Conservation (phyloP, 2,888 invertebrate species). For the Apotomis betuletana region DNA sequence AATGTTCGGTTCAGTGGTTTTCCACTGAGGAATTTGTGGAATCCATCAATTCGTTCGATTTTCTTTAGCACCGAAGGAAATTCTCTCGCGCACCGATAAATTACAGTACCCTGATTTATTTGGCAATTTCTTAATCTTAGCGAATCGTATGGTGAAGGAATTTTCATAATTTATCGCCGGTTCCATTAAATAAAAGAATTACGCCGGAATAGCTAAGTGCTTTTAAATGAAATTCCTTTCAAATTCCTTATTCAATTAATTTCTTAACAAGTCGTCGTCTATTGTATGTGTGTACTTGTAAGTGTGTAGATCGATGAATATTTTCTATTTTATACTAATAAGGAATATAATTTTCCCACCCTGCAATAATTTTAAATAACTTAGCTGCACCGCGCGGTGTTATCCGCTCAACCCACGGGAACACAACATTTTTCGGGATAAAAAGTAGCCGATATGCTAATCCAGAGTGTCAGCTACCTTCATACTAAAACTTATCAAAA, state of each 20-base stretch:
- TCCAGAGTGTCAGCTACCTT: too few relatives aligned
- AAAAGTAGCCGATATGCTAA: too few relatives aligned
- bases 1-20: conserved; percentile 57
- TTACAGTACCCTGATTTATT: conserved; percentile 73
- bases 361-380: too few relatives aligned
- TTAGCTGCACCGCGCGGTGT: too few relatives aligned
- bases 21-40: conserved; percentile 64
- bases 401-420: too few relatives aligned
- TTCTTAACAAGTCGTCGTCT: not conserved
- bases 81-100: conserved; percentile 67
- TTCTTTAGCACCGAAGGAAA: conserved; percentile 60
- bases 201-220: conserved; percentile 3
- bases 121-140: conserved; percentile 65
- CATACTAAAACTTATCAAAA: too few relatives aligned
- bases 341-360: too few relatives aligned
- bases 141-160: conserved; percentile 40
- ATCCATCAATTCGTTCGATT: conserved; percentile 75
- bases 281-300: not conserved
- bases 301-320: too few relatives aligned
- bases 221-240: not conserved
- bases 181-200: conserved; percentile 13
- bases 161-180: conserved; percentile 36
- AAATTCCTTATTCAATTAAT: not conserved
- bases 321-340: too few relatives aligned
- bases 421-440: too few relatives aligned